Base-by-base conservation (phyloP, 2,113 vertebrate genomes). In the Cervus canadensis region DNA sequence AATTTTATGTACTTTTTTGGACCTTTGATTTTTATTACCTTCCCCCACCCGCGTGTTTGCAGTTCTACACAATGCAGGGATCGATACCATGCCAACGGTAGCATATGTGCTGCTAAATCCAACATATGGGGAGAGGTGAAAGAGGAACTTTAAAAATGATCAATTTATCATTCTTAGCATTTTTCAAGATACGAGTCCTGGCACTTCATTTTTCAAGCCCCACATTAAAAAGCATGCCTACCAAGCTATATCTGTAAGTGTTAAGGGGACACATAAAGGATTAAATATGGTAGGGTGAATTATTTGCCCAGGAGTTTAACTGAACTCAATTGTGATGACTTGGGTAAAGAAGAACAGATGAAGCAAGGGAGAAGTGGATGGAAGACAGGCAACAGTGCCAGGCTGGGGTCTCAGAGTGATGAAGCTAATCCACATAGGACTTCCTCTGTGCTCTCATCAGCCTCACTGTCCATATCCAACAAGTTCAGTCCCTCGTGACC, bases 111-210 rank as follows among this genome's bases (percentile, higher is more conserved):
- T 96, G 97, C 95, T 97, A 97, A 97, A 95, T 87, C 93, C 89
- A 97, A 84, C 98, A 97, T 98, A 98, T 98, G 98, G 97, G 93
- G 62, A 96, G 96, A 98, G 97, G 97, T 98, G 96, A 98, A 98
- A 97, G 97, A 97, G 96, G 86, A 97, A 96, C 89, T 96, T 97
- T 89, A 91, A 97, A 97, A 96, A 96, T 95, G 96, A 98, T 98
- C 97, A 95, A 97, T 94, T 93, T 97, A 97, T 97, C 97, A 87
- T 95, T 96, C 94, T 97, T 87, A 97, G 97, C 95, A 96, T 89
- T 97, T 96, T 96, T 89, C 78, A 94, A 97, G 82, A 83, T 95
- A 92, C 7, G 86, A 96, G 52, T 89, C 89, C 95, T 97, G 95
- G 87, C 97, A 95, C 86, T 74, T 96, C 74, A 57, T 81, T 92